Evolutionary conservation across 2,888 invertebrate genomes (phyloP).

Genomic region (Dusona sp.): DNA sequence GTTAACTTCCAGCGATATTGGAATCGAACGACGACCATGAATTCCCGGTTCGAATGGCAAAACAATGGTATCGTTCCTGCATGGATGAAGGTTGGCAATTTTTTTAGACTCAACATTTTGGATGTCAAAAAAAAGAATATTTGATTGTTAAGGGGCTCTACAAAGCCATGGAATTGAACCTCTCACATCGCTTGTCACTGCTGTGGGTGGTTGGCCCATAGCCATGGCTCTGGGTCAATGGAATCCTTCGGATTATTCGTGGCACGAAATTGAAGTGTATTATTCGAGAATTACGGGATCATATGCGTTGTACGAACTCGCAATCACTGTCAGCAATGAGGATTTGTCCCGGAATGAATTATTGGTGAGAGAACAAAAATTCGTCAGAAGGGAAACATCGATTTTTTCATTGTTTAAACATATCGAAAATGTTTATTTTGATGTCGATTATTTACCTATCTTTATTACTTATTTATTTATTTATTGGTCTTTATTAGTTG

Average conservation of each 20-base stretch:
- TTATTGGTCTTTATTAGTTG: slow-evolving; percentile 26
- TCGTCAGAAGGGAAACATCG: no score
- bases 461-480: neutral
- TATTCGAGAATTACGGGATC: slow-evolving; percentile 63
- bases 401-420: neutral
- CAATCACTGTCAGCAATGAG: neutral
- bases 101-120: neutral
- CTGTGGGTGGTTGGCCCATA: slow-evolving; percentile 72
- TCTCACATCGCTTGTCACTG: slow-evolving; percentile 62
- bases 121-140: neutral
- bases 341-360: slow-evolving; percentile 36
- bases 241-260: slow-evolving; percentile 64
- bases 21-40: slow-evolving; percentile 55
- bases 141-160: slow-evolving; percentile 39
- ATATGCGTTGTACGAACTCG: slow-evolving; percentile 66
- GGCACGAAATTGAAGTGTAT: slow-evolving; percentile 70
- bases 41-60: slow-evolving; percentile 66
- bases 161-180: slow-evolving; percentile 67
- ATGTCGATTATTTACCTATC: no score
- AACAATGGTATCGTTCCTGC: slow-evolving; percentile 71
- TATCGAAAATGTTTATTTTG: neutral
- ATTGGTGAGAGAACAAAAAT: slow-evolving; percentile 23
- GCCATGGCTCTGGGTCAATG: slow-evolving; percentile 66
- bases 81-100: slow-evolving; percentile 67
- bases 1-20: slow-evolving; percentile 54